Percentiles rank a stretch among this genome's conserved stretches.
phyloP scores from a whole-genome alignment of 2,888 invertebrate species.

The Aleiodes leptofemur region DNA sequence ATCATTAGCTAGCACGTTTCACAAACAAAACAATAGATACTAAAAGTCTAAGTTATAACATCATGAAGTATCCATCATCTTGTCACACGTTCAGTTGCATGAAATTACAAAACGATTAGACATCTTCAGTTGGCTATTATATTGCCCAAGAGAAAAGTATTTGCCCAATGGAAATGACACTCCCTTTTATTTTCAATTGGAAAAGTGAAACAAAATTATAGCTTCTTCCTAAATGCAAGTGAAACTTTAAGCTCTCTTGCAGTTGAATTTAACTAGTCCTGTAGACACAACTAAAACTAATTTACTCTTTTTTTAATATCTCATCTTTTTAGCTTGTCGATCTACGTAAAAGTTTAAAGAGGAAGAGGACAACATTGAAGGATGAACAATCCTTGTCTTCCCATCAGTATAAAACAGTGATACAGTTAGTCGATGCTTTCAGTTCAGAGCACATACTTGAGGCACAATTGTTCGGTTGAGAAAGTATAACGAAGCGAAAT shows the following conservation, averaged over 20 bases:
- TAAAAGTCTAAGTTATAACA: not conserved
- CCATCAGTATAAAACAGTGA: conserved; percentile 67
- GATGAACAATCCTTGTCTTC: conserved; percentile 38
- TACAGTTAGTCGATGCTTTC: conserved; percentile 61
- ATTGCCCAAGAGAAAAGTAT: conserved; percentile 33
- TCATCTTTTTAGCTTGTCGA: conserved; percentile 11
- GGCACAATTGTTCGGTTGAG: conserved; percentile 59
- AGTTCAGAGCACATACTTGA: conserved; percentile 63
- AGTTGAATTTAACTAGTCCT: conserved; percentile 2
- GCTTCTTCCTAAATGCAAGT: not conserved
- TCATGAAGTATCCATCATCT: conserved; percentile 28
- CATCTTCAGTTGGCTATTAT: not conserved
- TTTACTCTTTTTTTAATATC: not conserved
- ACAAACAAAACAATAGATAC: conserved; percentile 36
- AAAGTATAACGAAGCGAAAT: conserved; percentile 55
- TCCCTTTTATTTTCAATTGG: conserved; percentile 15
- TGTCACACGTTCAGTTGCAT: conserved; percentile 35
- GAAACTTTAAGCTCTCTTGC: conserved; percentile 7
- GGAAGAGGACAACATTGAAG: conserved; percentile 42
- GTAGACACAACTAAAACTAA: not conserved
- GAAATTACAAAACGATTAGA: conserved; percentile 25
- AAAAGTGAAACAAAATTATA: not conserved
- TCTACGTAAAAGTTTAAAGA: conserved; percentile 37
- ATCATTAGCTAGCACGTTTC: conserved; percentile 22
- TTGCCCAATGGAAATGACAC: conserved; percentile 10